Evolutionary conservation across 2,888 invertebrate genomes (phyloP).

Genomic region (Phlogophora meticulosa): DNA sequence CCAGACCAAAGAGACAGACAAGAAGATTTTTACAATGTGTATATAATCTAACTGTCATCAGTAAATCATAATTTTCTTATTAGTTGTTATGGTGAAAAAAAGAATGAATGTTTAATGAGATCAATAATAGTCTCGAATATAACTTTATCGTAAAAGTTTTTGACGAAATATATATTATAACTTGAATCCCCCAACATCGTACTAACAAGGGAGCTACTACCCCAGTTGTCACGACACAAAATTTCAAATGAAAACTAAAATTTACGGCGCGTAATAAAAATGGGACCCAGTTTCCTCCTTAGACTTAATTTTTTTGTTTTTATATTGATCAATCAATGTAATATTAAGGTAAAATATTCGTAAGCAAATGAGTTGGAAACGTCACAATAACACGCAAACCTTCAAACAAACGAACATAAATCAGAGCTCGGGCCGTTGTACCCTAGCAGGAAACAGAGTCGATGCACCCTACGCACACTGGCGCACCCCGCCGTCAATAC

Average conservation of each 20-base stretch:
- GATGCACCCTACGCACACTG: conserved; percentile 87
- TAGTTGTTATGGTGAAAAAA: too few species aligned
- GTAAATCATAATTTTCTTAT: too few species aligned
- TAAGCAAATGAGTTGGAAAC: conserved; percentile 78
- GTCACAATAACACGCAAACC: conserved; percentile 87
- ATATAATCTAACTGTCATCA: too few species aligned
- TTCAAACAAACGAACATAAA: conserved; percentile 84
- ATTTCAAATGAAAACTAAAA: conserved; percentile 42
- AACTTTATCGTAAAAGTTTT: too few species aligned
- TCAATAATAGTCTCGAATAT: too few species aligned
- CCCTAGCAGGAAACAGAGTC: conserved; percentile 88
- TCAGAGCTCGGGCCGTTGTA: conserved; percentile 88
- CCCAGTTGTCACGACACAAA: conserved; percentile 20
- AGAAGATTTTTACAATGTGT: too few species aligned
- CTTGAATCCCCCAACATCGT: not conserved
- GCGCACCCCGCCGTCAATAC: conserved; percentile 52
- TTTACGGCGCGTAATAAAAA: conserved; percentile 45
- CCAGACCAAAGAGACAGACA: too few species aligned
- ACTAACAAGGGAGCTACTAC: conserved; percentile 8
- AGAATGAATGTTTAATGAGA: too few species aligned
- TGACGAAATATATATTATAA: not conserved
- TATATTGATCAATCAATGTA: conserved; percentile 72
- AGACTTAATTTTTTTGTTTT: conserved; percentile 54
- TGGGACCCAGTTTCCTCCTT: conserved; percentile 43
- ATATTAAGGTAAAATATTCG: conserved; percentile 65